Evolutionary conservation across 2,113 vertebrate genomes (phyloP), one percentile per base, ranked within the genome.

Genomic region (Camelus bactrianus): DNA sequence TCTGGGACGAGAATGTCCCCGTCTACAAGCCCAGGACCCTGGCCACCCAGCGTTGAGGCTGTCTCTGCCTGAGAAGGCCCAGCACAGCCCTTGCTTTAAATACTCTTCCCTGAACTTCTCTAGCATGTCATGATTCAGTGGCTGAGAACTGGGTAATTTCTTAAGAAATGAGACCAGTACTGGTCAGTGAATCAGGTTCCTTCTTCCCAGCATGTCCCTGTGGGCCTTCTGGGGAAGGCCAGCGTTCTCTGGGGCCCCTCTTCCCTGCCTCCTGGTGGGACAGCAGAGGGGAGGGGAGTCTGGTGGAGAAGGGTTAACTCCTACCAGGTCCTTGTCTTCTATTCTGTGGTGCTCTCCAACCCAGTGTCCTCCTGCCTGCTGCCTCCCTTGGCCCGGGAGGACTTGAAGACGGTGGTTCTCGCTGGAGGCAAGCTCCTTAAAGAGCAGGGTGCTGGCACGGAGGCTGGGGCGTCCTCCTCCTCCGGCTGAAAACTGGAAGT

Each of bases 11-110:
- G 7, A 98, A 98, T 0, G 97, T 99, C 92, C 99, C 99, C 0
- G 99, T 99, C 22, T 99, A 99, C 97, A 98, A 97, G 48, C 99
- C 99, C 8, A 72, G 93, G 14, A 99, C 98, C 5, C 97, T 99
- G 30, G 97, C 99, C 92, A 99, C 98, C 1, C 99, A 99, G 98
- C 98, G 99, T 93, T 99, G 98, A 99, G 52, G 26, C 20, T 1
- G 6, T 38, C 73, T 0, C 73, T 64, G 72, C 64, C 75, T 2
- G 2, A 50, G 52, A 35, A 75, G 48, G 72, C 26, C 52, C n/a
- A 35, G 30, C 52, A 62, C 28, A 80, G 46, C 28, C 56, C 50
- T 85, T 38, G 69, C 10, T 50, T 50, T 58, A 32, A 10, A 9
- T 16, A 67, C 1, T 8, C 12, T 19, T 73, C 58, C 81, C 58